Evolutionary conservation across 2,797 vertebrate genomes (phyloP).

Genomic region (Ptychobarbus kaznakovi): DNA sequence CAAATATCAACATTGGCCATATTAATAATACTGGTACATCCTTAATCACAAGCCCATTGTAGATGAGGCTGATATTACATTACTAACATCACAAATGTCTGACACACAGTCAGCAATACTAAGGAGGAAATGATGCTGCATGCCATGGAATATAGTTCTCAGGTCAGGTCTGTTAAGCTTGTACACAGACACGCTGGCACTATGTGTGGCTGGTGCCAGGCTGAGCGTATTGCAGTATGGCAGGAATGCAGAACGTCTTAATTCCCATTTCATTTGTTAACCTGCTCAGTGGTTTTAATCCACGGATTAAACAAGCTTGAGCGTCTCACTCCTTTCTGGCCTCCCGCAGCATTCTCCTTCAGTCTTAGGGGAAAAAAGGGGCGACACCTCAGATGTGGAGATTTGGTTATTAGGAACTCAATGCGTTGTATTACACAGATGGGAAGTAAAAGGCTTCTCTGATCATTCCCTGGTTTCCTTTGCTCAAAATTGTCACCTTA

Average conservation of each 20-base stretch:
- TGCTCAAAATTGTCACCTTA: neutral
- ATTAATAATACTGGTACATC: neutral
- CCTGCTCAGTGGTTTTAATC: conserved; percentile 78
- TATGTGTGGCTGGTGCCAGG: conserved; percentile 65
- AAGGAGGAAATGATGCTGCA: conserved; percentile 5
- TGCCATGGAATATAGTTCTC: neutral
- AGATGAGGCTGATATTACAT: neutral
- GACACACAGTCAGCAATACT: neutral
- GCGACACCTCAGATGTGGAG: neutral
- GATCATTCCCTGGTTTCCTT: neutral
- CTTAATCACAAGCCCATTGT: neutral
- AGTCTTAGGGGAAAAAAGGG: neutral
- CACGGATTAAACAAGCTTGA: conserved; percentile 56
- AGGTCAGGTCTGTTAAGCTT: neutral
- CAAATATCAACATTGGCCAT: neutral
- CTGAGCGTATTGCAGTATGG: conserved; percentile 66
- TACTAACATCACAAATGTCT: neutral
- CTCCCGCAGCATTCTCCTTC: neutral
- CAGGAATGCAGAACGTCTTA: conserved; percentile 77
- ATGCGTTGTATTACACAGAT: neutral
- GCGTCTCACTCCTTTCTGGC: conserved; percentile 17
- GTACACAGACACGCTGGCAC: neutral
- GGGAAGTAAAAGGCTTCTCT: neutral
- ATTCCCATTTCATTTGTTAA: conserved; percentile 82
- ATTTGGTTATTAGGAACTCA: neutral